Conservation (phyloP, 2,113 vertebrate genomes). For the Diphyllodes magnificus region DNA sequence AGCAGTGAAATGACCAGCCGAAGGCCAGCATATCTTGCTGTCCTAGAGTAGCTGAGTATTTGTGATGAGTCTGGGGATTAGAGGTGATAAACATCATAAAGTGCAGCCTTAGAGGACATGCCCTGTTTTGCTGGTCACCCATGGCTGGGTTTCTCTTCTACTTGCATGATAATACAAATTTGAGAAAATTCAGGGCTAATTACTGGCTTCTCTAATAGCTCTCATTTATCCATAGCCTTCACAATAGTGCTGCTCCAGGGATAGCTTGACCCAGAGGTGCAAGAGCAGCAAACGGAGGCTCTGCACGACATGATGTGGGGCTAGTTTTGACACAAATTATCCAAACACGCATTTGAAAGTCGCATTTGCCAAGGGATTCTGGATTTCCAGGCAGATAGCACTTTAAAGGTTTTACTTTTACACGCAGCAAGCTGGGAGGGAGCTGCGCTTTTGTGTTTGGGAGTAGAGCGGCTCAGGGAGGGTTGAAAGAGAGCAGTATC, state of each 20-base stretch:
- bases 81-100: not conserved
- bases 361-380: not conserved
- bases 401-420: not conserved
- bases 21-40: not conserved
- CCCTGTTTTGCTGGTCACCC: not conserved
- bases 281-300: not conserved
- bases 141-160: not conserved
- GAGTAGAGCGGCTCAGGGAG: not conserved
- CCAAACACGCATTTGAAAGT: not conserved
- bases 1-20: not conserved
- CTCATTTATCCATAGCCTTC: not conserved
- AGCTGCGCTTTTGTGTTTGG: fast-evolving
- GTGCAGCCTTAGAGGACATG: not conserved
- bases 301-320: not conserved
- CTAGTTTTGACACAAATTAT: not conserved
- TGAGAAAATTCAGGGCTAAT: not conserved
- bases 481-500: not conserved
- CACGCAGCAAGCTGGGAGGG: not conserved
- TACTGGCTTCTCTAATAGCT: not conserved
- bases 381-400: not conserved
- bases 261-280: not conserved
- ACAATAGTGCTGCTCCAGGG: not conserved
- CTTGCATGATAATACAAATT: not conserved
- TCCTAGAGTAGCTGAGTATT: not conserved
- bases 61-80: not conserved